Evolutionary conservation across 2,797 vertebrate species (phyloP).

Genomic region (Melanotaenia maccullochi): DNA sequence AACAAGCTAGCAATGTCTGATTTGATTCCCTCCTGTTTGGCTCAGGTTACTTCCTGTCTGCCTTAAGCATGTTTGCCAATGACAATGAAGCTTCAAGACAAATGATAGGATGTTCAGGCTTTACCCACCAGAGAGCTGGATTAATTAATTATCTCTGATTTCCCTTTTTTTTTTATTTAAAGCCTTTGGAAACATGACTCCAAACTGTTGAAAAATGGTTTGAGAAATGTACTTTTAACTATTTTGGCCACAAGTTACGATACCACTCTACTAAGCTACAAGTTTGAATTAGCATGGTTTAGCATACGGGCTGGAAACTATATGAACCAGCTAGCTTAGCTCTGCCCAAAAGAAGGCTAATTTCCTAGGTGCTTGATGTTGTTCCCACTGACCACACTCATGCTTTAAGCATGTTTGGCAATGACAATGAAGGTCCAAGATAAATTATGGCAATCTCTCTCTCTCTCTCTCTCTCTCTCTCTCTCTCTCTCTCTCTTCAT

Average conservation of each 20-base stretch:
- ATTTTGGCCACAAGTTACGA: not conserved
- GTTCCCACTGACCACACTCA: no score
- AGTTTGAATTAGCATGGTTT: no score
- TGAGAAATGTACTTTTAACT: slow-evolving; percentile 1
- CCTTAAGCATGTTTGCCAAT: slow-evolving; percentile 66
- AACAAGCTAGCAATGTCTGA: slow-evolving; percentile 72
- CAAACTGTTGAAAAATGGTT: not conserved
- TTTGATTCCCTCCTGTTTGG: slow-evolving; percentile 75
- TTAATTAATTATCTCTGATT: slow-evolving; percentile 46
- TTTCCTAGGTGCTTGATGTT: no score
- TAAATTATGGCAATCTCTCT: no score
- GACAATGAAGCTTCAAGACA: slow-evolving; percentile 61
- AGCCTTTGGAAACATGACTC: not conserved
- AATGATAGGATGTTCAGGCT: slow-evolving; percentile 46
- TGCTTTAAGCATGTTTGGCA: no score
- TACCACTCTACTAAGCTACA: not conserved
- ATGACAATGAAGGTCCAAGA: no score
- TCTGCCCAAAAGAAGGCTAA: no score
- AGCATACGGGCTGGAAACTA: no score
- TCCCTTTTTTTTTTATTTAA: slow-evolving; percentile 8
- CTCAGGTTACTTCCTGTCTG: slow-evolving; percentile 80
- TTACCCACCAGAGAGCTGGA: slow-evolving; percentile 38
- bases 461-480: no score
- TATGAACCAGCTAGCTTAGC: not conserved
- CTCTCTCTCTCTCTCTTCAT: no score